These are phyloP conservation scores for Plodia interpunctella DNA, from an alignment of 1,140 invertebrate species.

Conservation along the genomic window DNA sequence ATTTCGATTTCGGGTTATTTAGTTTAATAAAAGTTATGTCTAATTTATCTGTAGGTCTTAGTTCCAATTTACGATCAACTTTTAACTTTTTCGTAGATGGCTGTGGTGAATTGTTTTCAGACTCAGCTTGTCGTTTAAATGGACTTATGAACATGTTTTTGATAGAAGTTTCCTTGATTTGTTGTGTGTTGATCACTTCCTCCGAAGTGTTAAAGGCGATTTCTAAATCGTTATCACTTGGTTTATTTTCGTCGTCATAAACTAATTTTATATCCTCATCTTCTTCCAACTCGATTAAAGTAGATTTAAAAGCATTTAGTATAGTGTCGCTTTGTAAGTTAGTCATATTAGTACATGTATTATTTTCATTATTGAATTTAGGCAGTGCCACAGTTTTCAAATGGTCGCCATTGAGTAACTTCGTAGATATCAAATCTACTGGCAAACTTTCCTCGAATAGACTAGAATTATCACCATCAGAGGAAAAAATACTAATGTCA, in stretches of 20 bases:
- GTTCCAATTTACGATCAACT: conserved; percentile 7
- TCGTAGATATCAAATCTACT: conserved; percentile 49
- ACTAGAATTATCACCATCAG: conserved; percentile 60
- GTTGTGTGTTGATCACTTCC: conserved; percentile 38
- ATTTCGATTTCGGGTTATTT: conserved; percentile 20
- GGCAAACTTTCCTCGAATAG: conserved; percentile 76
- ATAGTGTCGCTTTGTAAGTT: conserved; percentile 49
- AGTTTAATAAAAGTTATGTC: conserved; percentile 2
- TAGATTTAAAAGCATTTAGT: conserved; percentile 57
- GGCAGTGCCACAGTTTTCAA: conserved; percentile 3
- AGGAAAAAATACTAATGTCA: conserved; percentile 63
- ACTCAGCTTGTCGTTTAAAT: conserved; percentile 35
- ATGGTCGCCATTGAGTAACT: conserved; percentile 33
- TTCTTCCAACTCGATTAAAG: conserved; percentile 44
- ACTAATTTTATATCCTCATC: conserved; percentile 60
- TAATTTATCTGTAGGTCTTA: not conserved
- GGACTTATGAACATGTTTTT: conserved; percentile 41
- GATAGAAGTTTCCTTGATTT: conserved; percentile 24
- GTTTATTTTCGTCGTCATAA: conserved; percentile 51
- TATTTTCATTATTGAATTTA: conserved; percentile 23
- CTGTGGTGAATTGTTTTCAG: conserved; percentile 23
- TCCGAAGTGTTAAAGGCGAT: conserved; percentile 22
- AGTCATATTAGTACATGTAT: conserved; percentile 22
- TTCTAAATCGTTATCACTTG: conserved; percentile 16
- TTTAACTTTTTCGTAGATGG: conserved; percentile 43